These are phyloP conservation scores for Atractosteus spatula DNA, from an alignment of 2,113 vertebrate species.

Conservation along the genomic window DNA sequence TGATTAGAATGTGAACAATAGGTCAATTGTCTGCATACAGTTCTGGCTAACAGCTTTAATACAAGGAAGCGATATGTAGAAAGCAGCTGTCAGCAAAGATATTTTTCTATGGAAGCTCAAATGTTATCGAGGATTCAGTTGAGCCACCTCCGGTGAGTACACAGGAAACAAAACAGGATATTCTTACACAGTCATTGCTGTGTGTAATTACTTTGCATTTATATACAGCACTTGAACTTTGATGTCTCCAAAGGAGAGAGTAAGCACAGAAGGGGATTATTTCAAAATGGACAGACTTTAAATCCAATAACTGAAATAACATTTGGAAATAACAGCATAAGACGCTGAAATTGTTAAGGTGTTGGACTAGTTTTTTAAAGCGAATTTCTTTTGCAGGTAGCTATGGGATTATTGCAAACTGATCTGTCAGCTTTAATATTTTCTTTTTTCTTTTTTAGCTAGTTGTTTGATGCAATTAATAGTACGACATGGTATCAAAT, in stretches of 20 bases:
- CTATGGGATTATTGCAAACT: too few relatives aligned
- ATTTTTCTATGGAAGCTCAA: slow-evolving; percentile 61
- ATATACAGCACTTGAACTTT: slow-evolving; percentile 64
- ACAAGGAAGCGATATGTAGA: slow-evolving; percentile 61
- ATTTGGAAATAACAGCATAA: too few relatives aligned
- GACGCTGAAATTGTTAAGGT: too few relatives aligned
- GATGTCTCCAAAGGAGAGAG: slow-evolving; percentile 28
- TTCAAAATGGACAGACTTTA: not conserved
- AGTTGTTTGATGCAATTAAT: too few relatives aligned
- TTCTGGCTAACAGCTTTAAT: slow-evolving; percentile 65
- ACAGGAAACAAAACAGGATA: slow-evolving; percentile 76
- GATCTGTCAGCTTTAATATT: too few relatives aligned
- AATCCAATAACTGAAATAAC: not conserved
- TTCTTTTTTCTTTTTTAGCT: too few relatives aligned
- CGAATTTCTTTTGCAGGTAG: too few relatives aligned
- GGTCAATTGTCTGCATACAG: slow-evolving; percentile 69
- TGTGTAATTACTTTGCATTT: slow-evolving; percentile 64
- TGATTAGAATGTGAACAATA: slow-evolving; percentile 76
- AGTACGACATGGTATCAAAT: too few relatives aligned
- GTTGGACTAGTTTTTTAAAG: too few relatives aligned
- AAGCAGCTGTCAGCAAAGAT: slow-evolving; percentile 71
- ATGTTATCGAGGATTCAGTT: slow-evolving; percentile 68
- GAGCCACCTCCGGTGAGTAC: slow-evolving; percentile 65
- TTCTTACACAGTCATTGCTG: slow-evolving; percentile 65
- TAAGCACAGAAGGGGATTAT: not conserved